Conservation (phyloP, 2,797 vertebrate species). For the Squalus acanthias region DNA sequence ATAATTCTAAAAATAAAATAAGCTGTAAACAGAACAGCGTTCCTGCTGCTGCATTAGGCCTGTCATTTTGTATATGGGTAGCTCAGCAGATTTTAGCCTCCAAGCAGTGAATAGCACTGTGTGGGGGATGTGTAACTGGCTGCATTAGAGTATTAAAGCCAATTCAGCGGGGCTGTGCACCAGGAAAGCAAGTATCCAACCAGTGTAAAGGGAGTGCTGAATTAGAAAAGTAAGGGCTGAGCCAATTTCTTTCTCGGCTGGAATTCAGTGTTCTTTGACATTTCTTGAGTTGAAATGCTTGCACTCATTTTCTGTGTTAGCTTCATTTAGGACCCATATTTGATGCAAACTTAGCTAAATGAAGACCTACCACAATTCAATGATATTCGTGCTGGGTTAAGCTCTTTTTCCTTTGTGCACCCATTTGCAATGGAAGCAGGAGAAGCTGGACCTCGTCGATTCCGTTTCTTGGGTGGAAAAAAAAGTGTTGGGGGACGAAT, state of each 20-base stretch:
- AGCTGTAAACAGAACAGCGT: not conserved
- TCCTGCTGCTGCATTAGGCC: not conserved
- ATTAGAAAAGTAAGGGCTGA: not conserved
- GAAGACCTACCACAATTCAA: not conserved
- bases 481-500: not conserved
- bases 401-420: not conserved
- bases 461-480: not conserved
- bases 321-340: not conserved
- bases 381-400: not conserved
- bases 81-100: not conserved
- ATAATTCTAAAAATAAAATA: not conserved
- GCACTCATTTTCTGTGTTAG: not conserved
- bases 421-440: not conserved
- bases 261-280: not conserved
- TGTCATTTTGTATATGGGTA: not conserved
- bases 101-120: not conserved
- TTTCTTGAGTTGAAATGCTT: not conserved
- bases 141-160: not conserved
- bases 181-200: not conserved
- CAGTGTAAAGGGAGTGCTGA: not conserved
- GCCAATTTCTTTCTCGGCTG: not conserved
- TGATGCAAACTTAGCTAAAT: not conserved
- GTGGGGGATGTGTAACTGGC: not conserved
- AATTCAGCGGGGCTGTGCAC: not conserved
- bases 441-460: not conserved